Conservation (phyloP, 1,140 invertebrate genomes). For the Popillia japonica region DNA sequence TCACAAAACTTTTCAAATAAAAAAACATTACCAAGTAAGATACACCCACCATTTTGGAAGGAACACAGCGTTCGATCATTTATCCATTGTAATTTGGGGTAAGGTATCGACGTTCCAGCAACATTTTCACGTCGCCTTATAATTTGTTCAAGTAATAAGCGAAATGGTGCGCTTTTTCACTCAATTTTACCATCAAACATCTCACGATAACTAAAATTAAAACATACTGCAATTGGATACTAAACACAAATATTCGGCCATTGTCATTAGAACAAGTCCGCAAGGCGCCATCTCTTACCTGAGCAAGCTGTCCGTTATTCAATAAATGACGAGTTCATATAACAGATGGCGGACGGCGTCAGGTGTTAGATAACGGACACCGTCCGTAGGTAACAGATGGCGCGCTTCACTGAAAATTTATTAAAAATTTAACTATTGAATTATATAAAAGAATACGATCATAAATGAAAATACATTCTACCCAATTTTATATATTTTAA, state of each 20-base stretch:
- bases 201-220: slow-evolving; percentile 39
- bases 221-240: slow-evolving; percentile 46
- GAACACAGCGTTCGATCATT: slow-evolving; percentile 49
- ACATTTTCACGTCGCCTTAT: slow-evolving; percentile 41
- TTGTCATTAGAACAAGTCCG: not conserved
- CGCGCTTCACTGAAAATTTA: too few species aligned
- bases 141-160: slow-evolving; percentile 7
- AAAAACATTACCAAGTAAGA: slow-evolving; percentile 55
- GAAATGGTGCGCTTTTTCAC: slow-evolving; percentile 3
- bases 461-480: not conserved
- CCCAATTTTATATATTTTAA: not conserved
- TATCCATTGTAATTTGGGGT: slow-evolving; percentile 53
- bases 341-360: too few species aligned
- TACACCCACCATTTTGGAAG: slow-evolving; percentile 59
- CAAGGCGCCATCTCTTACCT: not conserved
- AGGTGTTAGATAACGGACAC: too few species aligned
- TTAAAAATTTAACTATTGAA: too few species aligned
- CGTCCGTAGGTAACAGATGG: too few species aligned
- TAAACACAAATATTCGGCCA: slow-evolving; percentile 19
- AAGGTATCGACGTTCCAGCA: slow-evolving; percentile 37
- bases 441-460: not conserved
- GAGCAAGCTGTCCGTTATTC: too few species aligned
- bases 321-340: too few species aligned
- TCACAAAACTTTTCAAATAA: slow-evolving; percentile 50
- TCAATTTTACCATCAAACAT: slow-evolving; percentile 40